Conservation (phyloP, 2,888 invertebrate species). For the Meganola albula region DNA sequence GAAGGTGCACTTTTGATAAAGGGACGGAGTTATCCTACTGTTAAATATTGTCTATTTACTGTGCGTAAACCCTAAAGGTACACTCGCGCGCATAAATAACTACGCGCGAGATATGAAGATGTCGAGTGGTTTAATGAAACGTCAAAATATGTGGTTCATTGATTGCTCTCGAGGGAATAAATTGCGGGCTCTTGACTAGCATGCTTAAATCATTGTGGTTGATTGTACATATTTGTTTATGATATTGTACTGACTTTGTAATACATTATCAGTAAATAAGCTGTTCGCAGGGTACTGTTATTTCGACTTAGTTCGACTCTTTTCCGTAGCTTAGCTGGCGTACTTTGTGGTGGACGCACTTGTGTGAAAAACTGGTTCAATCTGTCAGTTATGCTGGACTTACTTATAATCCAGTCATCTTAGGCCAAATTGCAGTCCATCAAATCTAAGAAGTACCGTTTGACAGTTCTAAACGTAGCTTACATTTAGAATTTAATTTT, state of each 20-base stretch:
- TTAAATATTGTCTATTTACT: no score
- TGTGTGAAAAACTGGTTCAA: no score
- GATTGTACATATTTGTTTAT: slow-evolving; percentile 46
- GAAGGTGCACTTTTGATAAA: no score
- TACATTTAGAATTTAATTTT: neutral
- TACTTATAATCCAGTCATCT: no score
- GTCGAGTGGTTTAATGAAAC: slow-evolving; percentile 68
- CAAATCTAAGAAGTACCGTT: no score
- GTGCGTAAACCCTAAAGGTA: slow-evolving; percentile 47
- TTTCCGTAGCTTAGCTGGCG: no score
- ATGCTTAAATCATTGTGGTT: slow-evolving; percentile 39
- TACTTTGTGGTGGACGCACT: no score
- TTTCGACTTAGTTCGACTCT: no score
- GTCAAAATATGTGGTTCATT: slow-evolving; percentile 65
- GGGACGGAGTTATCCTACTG: no score
- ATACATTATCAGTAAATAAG: slow-evolving; percentile 29
- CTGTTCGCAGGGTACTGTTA: neutral
- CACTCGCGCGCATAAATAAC: slow-evolving; percentile 61
- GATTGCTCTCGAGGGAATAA: slow-evolving; percentile 48
- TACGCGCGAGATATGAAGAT: slow-evolving; percentile 63
- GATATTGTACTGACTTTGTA: slow-evolving; percentile 21
- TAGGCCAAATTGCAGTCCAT: no score
- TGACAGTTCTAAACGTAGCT: neutral
- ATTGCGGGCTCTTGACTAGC: slow-evolving; percentile 39
- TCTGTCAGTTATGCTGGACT: no score